Percentiles rank a stretch among this genome's conserved stretches.
Evolutionary conservation across 2,797 vertebrate genomes (phyloP).

Genomic region (Betta splendens): DNA sequence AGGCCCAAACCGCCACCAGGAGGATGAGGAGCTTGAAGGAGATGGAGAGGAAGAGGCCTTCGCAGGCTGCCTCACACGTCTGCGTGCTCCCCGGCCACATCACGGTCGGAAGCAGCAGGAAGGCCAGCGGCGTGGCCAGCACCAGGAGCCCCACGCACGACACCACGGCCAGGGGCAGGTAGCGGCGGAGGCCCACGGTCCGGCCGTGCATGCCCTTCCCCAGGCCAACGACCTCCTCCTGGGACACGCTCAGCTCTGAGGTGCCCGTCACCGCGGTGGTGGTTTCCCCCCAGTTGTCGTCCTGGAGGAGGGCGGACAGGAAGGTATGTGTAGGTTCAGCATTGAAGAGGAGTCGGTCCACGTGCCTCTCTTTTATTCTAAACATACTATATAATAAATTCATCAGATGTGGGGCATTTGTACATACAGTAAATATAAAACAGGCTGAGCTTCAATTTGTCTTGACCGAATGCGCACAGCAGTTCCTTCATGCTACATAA

Average conservation of each 20-base stretch:
- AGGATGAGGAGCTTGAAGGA: constrained; percentile 97
- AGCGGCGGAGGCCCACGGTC: constrained; percentile 85
- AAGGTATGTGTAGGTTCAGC: too few species aligned
- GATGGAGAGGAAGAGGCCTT: constrained; percentile 96
- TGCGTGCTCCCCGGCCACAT: constrained; percentile 91
- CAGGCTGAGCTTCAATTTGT: constrained; percentile 22
- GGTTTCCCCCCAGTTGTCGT: constrained; percentile 99
- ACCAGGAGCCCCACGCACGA: constrained; percentile 86
- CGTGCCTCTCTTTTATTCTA: too few species aligned
- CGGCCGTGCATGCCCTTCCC: constrained; percentile 89
- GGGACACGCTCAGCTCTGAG: constrained; percentile 94
- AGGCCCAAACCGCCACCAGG: constrained; percentile 93
- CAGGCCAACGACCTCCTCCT: constrained; percentile 93
- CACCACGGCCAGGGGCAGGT: constrained; percentile 86
- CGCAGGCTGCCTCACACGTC: constrained; percentile 91
- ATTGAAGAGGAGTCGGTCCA: too few species aligned
- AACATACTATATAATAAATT: too few species aligned
- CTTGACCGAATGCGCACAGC: constrained; percentile 10
- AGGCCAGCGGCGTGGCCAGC: constrained; percentile 90
- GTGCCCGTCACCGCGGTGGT: constrained; percentile 96
- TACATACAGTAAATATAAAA: too few species aligned
- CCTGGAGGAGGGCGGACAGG: constrained; percentile 75
- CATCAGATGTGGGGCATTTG: too few species aligned
- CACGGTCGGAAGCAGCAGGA: constrained; percentile 90
- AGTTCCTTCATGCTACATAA: constrained; percentile 21